Evolutionary conservation across 2,888 invertebrate genomes (phyloP), one percentile per base, ranked within the genome.

Genomic region (Hemaris fuciformis): DNA sequence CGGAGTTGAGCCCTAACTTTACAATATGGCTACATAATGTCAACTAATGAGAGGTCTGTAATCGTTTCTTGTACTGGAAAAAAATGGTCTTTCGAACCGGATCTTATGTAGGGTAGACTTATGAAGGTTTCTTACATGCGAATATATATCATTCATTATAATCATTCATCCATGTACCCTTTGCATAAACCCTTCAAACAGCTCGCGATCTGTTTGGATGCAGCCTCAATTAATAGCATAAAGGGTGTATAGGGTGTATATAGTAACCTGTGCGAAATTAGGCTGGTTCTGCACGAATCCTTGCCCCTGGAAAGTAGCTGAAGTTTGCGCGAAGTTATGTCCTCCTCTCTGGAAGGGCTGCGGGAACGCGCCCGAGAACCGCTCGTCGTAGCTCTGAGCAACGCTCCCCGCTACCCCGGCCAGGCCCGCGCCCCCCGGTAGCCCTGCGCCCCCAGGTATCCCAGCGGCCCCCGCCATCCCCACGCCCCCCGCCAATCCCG

Each of bases 291-390:
- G 71, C 18, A 61, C 60, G 42, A 72, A 74, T 22, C 61, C 64
- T 59, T 63, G 60, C 65, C 3, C 74, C 62, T 80, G 79, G 27
- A 82, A 81, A 2, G 64, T 71, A 48, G 65, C 68, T 45, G 74
- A 66, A 25, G 62, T 66, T 1, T 72, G 73, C 57, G 7, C 64
- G 66, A 58, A 74, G 59, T 63, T 78, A 64, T 67, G 64, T 10
- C 27, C 27, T 1, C 48, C 22, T 41, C 60, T 31, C 34, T 60
- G 60, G 34, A 61, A 61, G 7, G 56, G 61, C 31, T 61, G 61
- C 42, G 56, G 61, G 57, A 56, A 57, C 34, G 53, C 27, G 7
- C 41, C 42, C 3, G 43, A 31, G n/a, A 38, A 25, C 5, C 61
- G 57, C 15, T 61, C 61, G 25, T 60, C 60, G 20, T 53, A 60